Base-by-base conservation (phyloP, 2,113 vertebrate genomes). In the Varanus komodoensis region DNA sequence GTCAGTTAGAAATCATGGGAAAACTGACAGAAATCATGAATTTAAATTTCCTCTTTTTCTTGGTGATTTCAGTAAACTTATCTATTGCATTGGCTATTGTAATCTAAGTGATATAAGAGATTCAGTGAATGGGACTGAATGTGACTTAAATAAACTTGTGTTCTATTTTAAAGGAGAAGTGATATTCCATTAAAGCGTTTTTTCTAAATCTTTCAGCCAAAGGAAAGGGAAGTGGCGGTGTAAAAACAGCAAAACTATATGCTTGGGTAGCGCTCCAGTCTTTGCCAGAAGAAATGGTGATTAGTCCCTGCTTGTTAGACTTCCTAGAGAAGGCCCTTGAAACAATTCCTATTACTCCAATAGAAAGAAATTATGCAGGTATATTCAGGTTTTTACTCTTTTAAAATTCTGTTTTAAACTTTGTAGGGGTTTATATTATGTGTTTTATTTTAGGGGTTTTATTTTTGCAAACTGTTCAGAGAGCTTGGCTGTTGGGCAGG, bases 261-360 rank as follows among this genome's bases (percentile, higher is more conserved):
- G 99, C 99, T 0, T 99, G 99, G 99, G 99, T 99, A 89, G 99
- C 99, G 0, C 98, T 99, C 19, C 99, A 99, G 95, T 99, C 99
- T 0, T 95, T 99, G 91, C 99, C 99, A 3, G 99, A 99, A 92
- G 99, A 99, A 94, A 99, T 99, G 99, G 99, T 99, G 71, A 99
- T 99, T 94, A 99, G 99, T 82, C 99, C 99, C 8, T 99, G 99
- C 95, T 95, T 99, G 32, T 96, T 99, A 91, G 99, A 99, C 94
- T 99, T 99, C 71, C 96, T 99, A 91, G 99, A 99, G 93, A 99
- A 99, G 96, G 99, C 99, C 4, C 96, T 99, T 92, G 99, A 99
- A 96, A 99, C 99, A 86, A 99, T 99, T 94, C 99, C 99, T 0
- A 99, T 99, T 93, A 99, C 99, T 80, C 99, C 99, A 3, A 98